Conservation (phyloP, 92 coral and sea anemone species). For the Parazoanthus darwini region DNA sequence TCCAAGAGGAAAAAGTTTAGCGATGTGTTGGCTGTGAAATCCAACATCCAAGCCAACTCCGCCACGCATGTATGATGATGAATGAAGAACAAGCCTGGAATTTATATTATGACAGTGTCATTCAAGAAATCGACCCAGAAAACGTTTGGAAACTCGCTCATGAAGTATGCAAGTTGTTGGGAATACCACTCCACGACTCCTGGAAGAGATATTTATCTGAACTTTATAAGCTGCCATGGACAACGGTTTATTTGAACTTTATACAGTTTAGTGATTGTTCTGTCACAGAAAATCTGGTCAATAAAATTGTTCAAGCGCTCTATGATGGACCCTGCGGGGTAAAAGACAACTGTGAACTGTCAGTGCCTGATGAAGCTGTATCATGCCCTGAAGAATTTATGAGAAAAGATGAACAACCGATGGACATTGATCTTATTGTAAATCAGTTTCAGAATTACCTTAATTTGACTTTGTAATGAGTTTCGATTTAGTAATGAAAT, state of each 20-base stretch:
- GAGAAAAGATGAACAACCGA: not conserved
- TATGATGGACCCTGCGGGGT: not conserved
- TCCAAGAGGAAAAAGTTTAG: constrained; percentile 8
- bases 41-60: constrained; percentile 39
- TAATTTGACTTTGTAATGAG: constrained; percentile 5
- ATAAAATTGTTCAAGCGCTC: not conserved
- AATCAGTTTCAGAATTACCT: not conserved
- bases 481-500: no score
- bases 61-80: constrained; percentile 36
- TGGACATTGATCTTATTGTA: not conserved
- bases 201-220: not conserved
- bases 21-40: constrained; percentile 24
- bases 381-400: not conserved
- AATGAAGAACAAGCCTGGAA: constrained; percentile 46
- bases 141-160: not conserved
- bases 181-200: not conserved
- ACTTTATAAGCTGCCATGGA: constrained; percentile 25
- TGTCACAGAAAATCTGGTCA: not conserved
- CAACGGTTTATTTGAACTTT: not conserved
- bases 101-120: constrained; percentile 22
- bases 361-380: not conserved
- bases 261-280: not conserved
- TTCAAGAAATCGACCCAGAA: constrained; percentile 11
- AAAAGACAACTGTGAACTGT: not conserved
- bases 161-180: not conserved